Conservation (phyloP, 1,140 invertebrate species). For the Zelostemma sp. region DNA sequence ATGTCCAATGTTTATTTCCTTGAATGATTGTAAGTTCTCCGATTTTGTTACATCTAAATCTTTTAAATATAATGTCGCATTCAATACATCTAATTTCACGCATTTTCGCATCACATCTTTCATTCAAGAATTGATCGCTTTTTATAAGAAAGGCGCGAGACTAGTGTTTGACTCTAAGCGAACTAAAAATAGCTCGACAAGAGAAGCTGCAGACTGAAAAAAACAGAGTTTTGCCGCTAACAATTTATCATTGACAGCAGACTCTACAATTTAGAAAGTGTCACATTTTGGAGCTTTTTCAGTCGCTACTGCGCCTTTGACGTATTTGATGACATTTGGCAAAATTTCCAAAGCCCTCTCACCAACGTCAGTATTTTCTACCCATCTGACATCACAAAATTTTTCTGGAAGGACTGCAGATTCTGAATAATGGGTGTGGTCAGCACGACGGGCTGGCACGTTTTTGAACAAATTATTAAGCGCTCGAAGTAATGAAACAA, state of each 20-base stretch:
- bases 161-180: slow-evolving; percentile 43
- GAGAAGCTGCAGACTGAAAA: slow-evolving; percentile 28
- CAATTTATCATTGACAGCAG: slow-evolving; percentile 30
- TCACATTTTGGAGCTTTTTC: slow-evolving; percentile 18
- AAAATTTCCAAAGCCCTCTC: slow-evolving; percentile 30
- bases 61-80: not conserved
- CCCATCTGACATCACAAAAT: too few species aligned
- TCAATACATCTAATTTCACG: not conserved
- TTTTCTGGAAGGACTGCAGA: too few species aligned
- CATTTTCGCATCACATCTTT: not conserved
- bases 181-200: slow-evolving; percentile 39
- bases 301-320: slow-evolving; percentile 8
- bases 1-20: slow-evolving; percentile 19
- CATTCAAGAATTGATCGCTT: slow-evolving; percentile 4
- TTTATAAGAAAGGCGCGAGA: slow-evolving; percentile 41
- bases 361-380: slow-evolving; percentile 38
- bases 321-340: slow-evolving; percentile 16
- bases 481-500: too few species aligned
- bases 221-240: slow-evolving; percentile 44
- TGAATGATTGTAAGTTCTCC: slow-evolving; percentile 10
- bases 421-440: too few species aligned
- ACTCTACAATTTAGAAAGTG: slow-evolving; percentile 35
- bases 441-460: too few species aligned
- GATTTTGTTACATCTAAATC: slow-evolving; percentile 10
- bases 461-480: too few species aligned